phyloP scores from a whole-genome alignment of 2,113 vertebrate species.

The Marcusenius ussheri region DNA sequence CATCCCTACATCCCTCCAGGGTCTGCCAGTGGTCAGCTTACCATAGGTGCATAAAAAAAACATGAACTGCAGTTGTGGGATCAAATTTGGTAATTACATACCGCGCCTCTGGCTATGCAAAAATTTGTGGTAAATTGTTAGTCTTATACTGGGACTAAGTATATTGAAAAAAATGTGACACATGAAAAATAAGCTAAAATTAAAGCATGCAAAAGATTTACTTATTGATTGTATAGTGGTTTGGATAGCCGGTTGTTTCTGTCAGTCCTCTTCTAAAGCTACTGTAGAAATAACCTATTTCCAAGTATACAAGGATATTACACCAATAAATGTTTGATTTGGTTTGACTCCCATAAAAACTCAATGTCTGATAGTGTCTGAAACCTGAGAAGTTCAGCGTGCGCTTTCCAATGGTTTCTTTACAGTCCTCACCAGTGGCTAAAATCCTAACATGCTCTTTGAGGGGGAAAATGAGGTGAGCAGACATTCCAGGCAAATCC shows the following conservation, averaged over 20 bases:
- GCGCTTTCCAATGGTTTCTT: neutral
- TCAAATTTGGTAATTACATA: neutral
- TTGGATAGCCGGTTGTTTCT: neutral
- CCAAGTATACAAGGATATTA: neutral
- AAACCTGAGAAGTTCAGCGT: neutral
- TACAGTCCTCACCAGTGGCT: neutral
- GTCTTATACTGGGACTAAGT: neutral
- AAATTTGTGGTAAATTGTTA: neutral
- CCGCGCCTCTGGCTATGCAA: neutral
- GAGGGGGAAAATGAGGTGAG: neutral
- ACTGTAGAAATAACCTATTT: neutral
- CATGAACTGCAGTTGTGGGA: neutral
- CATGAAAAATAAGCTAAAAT: neutral
- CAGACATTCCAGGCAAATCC: neutral
- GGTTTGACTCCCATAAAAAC: neutral
- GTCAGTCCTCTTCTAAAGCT: neutral
- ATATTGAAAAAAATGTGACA: neutral
- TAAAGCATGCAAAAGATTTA: neutral
- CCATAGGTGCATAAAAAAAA: neutral
- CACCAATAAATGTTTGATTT: neutral
- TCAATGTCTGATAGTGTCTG: neutral
- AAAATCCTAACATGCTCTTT: neutral
- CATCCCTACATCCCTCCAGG: neutral
- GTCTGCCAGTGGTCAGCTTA: neutral
- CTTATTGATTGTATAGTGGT: neutral